Evolutionary conservation across 2,888 invertebrate genomes (phyloP), one percentile per base, ranked within the genome.

Genomic region (Apodemia duryi): DNA sequence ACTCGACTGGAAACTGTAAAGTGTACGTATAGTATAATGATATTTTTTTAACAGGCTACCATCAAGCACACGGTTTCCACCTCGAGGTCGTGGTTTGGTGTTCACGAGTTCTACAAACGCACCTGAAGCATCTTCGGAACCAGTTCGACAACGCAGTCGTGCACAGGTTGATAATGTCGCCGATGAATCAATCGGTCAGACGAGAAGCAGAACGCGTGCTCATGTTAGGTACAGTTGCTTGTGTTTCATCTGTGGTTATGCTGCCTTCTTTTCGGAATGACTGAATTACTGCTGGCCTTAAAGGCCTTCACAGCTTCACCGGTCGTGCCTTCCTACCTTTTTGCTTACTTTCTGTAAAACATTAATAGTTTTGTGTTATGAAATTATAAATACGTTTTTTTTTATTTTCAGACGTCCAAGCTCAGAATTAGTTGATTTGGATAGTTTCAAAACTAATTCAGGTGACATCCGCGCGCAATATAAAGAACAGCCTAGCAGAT

Each of bases 51-150:
- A 77, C 71, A 91, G 97, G 73, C 85, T 97, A 70, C 97, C 97
- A 2, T 94, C 95, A n/a, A 96, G 95, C 77, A 97, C 97, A n/a
- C 94, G 97, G 71, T 97, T 97, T 83, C 96, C 96, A 69, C 96
- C 96, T 61, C 95, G 95, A 67, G 94, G 94, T 73, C 89, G 94
- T 84, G 84, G 82, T 86, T 73, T 91, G 64, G 83, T 80, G 28
- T 74, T 84, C 65, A 90, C 89, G 71, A 93, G 93, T 32, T 93
- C 94, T 66, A 74, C 75, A 41, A 81, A 79, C 68, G 86, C 77
- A 70, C 91, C 87, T 69, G 92, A 85, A 82, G 81, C 81, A 64
- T 82, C 88, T n/a, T 83, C 92, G 71, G 86, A 93, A 83, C 78
- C 89, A 70, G 79, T 85, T 28, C 82, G 81, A 67, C 85, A 87